A percentile compares a stretch with the other conserved stretches of the same genome.
Evolutionary conservation across 2,888 invertebrate species (phyloP).

Genomic region (Malachius bipustulatus): DNA sequence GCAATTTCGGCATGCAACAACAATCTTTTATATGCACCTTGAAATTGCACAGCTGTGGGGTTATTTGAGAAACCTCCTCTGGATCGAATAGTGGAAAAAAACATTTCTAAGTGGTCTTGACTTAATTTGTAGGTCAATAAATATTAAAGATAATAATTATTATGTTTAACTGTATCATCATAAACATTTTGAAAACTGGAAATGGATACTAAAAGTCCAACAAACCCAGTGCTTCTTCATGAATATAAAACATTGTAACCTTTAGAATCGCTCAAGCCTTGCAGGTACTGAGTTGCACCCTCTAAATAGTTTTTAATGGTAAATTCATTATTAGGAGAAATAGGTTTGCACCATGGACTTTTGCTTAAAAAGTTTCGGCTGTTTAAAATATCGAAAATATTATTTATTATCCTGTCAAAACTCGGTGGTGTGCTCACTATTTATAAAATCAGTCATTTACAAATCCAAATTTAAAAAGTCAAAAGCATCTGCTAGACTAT

Average conservation of each 20-base stretch:
- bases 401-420: slow-evolving; percentile 19
- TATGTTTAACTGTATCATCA: slow-evolving; percentile 6
- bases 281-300: not conserved
- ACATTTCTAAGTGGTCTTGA: slow-evolving; percentile 5
- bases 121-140: slow-evolving; percentile 10
- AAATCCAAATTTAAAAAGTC: slow-evolving; percentile 12
- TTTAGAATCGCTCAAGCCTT: slow-evolving; percentile 14
- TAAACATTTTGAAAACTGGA: too few relatives aligned
- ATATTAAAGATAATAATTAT: slow-evolving; percentile 6
- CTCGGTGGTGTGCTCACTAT: slow-evolving; percentile 16
- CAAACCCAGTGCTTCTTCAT: not conserved
- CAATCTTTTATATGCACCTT: slow-evolving; percentile 17
- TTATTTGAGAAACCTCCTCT: slow-evolving; percentile 19
- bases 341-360: not conserved
- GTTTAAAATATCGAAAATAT: slow-evolving; percentile 22
- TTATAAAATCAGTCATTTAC: slow-evolving; percentile 12
- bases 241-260: too few relatives aligned
- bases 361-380: slow-evolving; percentile 9
- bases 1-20: slow-evolving; percentile 14
- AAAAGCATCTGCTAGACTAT: slow-evolving; percentile 18
- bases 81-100: slow-evolving; percentile 7
- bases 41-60: slow-evolving; percentile 18
- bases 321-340: slow-evolving; percentile 2
- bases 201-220: too few relatives aligned
- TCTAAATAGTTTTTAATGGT: not conserved